Conservation (phyloP, 2,113 vertebrate species). For the Asarcornis scutulata region DNA sequence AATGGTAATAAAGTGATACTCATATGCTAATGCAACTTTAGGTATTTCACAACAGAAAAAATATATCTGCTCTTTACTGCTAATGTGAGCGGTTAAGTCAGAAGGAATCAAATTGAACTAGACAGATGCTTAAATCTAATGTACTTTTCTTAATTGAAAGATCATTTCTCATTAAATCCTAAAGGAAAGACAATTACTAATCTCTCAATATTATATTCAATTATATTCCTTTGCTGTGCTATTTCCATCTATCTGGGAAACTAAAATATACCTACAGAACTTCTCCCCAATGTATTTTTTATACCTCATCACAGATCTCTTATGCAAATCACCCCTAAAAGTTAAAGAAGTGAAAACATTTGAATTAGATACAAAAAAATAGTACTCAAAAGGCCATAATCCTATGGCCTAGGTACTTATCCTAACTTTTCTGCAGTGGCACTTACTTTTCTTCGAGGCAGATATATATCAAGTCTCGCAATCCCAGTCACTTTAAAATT, state of each 20-base stretch:
- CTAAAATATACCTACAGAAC: not conserved
- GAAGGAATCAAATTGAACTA: not conserved
- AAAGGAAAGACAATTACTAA: not conserved
- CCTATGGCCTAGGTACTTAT: not conserved
- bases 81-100: not conserved
- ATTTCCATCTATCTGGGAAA: not conserved
- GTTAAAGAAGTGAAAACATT: not conserved
- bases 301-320: not conserved
- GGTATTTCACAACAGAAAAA: not conserved
- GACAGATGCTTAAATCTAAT: not conserved
- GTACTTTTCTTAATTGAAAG: not conserved
- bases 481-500: conserved; percentile 84
- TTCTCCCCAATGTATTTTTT: not conserved
- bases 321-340: not conserved
- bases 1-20: not conserved
- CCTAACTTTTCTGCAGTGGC: not conserved
- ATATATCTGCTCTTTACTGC: not conserved
- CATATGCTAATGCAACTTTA: not conserved
- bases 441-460: conserved; percentile 84
- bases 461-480: conserved; percentile 87
- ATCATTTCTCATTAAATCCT: not conserved
- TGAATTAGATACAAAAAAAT: not conserved
- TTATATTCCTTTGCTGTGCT: not conserved
- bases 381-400: not conserved
- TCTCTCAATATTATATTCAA: not conserved